Base-by-base conservation (phyloP, 2,888 invertebrate genomes). In the Athrips mouffetella region DNA sequence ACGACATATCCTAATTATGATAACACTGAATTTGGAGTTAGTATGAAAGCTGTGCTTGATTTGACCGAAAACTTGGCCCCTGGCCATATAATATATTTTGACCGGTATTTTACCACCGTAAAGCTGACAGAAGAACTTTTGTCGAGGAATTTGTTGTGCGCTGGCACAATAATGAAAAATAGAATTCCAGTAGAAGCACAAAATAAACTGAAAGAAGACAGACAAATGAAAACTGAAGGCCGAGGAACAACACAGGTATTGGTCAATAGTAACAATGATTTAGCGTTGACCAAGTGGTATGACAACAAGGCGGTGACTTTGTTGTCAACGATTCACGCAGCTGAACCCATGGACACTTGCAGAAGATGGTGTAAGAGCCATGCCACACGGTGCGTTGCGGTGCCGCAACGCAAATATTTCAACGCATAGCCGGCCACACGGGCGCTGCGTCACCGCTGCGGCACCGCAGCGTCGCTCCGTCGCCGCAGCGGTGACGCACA, bases 351-450 rank as follows among this genome's bases (percentile, higher is more conserved):
- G n/a, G n/a, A n/a, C n/a, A n/a, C n/a, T n/a, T n/a, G n/a, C n/a
- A n/a, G n/a, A n/a, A n/a, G n/a, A n/a, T n/a, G n/a, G n/a, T n/a
- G n/a, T n/a, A n/a, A n/a, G n/a, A n/a, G n/a, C n/a, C n/a, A n/a
- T n/a, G n/a, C n/a, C n/a, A n/a, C n/a, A n/a, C n/a, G n/a, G n/a
- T n/a, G n/a, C n/a, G n/a, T n/a, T n/a, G n/a, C n/a, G n/a, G n/a
- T 49, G 56, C 42, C 50, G 51, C 51, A 51, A 53, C 49, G 50
- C 53, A 52, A 58, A 53, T 54, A 53, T 51, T 53, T 58, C 52
- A 51, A 53, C 56, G 54, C 52, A 56, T 53, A 50, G 51, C 53
- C 53, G 50, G 53, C 48, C 55, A 54, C 54, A 56, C 52, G 16
- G 46, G 51, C 51, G 52, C 51, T 55, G 55, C 53, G 45, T 20